Conservation (phyloP, 2,113 vertebrate genomes). For the Parotia lawesii region DNA sequence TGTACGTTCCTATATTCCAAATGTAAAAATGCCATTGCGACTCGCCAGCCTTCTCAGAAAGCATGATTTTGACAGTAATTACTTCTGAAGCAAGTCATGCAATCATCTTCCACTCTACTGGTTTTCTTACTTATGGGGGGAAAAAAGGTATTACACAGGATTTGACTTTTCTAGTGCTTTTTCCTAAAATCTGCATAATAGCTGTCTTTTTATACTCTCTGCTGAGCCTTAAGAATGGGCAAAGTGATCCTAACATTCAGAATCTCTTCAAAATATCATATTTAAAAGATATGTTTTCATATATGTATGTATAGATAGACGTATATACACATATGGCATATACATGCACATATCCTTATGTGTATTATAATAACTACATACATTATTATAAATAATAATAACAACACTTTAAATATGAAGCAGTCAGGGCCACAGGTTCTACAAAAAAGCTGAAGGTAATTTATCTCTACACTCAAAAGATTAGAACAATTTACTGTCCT, state of each 20-base stretch:
- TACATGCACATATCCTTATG: background rate
- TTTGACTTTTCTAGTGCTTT: background rate
- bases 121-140: background rate
- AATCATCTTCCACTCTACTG: background rate
- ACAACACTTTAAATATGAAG: background rate
- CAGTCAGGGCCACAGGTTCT: background rate
- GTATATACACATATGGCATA: background rate
- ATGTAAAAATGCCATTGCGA: background rate
- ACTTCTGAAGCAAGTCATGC: background rate
- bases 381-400: background rate
- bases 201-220: background rate
- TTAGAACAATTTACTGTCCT: background rate
- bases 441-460: background rate
- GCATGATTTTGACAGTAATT: background rate
- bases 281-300: background rate
- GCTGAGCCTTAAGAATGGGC: background rate
- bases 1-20: background rate
- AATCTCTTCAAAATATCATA: background rate
- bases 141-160: background rate
- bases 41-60: background rate
- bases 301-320: accelerated
- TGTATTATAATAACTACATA: background rate
- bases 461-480: background rate
- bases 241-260: background rate
- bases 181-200: background rate